Conservation (phyloP, 2,888 invertebrate genomes). For the Thereva unica region DNA sequence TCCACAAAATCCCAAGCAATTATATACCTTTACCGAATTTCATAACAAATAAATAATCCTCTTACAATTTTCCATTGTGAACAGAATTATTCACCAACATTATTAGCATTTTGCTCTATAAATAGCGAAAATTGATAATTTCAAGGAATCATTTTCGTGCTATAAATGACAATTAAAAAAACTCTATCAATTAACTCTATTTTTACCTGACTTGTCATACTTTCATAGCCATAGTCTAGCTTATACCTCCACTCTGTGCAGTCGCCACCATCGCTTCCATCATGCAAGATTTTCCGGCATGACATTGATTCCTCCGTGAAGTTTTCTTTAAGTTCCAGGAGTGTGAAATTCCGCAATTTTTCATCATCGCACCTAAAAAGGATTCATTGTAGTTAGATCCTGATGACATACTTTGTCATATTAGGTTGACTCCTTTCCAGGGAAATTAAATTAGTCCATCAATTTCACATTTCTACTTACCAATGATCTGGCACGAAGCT, state of each 20-base stretch:
- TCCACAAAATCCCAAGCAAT: too few species aligned
- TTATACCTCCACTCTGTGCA: constrained; percentile 63
- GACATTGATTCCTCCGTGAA: constrained; percentile 18
- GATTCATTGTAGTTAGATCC: neutral
- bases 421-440: neutral
- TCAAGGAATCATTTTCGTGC: neutral
- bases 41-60: too few species aligned
- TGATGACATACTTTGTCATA: neutral
- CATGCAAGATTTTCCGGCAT: too few species aligned
- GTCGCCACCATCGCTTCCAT: too few species aligned
- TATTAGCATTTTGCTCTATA: too few species aligned
- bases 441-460: neutral
- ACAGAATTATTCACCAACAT: too few species aligned
- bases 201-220: constrained; percentile 65
- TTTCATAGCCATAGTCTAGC: constrained; percentile 61
- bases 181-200: too few species aligned
- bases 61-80: too few species aligned
- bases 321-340: constrained; percentile 35
- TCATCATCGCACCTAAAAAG: constrained; percentile 41
- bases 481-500: constrained; percentile 61
- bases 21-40: too few species aligned
- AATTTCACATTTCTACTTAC: constrained; percentile 45
- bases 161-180: neutral
- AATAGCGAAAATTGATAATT: neutral
- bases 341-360: constrained; percentile 37